Conservation (phyloP, 2,113 vertebrate species). For the Gobius niger region DNA sequence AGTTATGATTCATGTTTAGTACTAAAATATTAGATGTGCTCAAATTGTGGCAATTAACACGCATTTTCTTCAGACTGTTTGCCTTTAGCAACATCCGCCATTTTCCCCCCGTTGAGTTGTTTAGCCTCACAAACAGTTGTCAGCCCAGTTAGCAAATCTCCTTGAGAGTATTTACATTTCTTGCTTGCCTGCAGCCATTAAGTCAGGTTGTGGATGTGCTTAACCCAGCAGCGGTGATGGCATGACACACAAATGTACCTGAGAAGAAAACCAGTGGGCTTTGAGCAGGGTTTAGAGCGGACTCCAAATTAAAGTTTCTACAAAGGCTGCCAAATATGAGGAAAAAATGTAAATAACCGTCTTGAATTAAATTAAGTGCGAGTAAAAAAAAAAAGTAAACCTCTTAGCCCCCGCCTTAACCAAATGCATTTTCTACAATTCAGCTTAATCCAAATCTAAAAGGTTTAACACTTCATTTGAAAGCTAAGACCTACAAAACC, state of each 20-base stretch:
- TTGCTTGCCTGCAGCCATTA: constrained; percentile 48
- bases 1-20: not conserved
- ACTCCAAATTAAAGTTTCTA: constrained; percentile 8
- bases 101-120: constrained; percentile 57
- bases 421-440: no score
- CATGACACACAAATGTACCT: constrained; percentile 58
- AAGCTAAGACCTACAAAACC: no score
- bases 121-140: constrained; percentile 56
- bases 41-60: not conserved
- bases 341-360: no score
- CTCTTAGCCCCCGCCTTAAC: no score
- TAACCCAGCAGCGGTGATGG: constrained; percentile 55
- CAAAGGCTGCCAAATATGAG: not conserved
- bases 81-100: constrained; percentile 51
- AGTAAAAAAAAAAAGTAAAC: no score
- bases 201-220: constrained; percentile 55
- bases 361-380: no score
- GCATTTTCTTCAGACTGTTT: constrained; percentile 14
- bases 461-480: no score
- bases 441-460: no score
- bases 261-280: constrained; percentile 56
- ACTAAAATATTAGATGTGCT: not conserved
- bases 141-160: constrained; percentile 59
- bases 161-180: constrained; percentile 38
- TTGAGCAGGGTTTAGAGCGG: constrained; percentile 70